Conservation (phyloP, 2,113 vertebrate species). For the Dunckerocampus dactyliophorus region DNA sequence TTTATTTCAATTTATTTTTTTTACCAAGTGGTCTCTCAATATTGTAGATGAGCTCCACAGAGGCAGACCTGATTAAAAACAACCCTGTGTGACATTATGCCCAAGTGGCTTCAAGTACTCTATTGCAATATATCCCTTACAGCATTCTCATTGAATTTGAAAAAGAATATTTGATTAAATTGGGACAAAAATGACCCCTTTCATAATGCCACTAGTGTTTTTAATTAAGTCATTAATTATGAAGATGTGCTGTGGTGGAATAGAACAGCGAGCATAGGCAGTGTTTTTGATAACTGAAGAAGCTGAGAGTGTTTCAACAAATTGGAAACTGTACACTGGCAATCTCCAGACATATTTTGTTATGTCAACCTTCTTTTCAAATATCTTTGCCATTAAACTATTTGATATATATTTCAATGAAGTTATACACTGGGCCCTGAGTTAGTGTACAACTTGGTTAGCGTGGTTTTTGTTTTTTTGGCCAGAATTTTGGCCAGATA, state of each 20-base stretch:
- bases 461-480: too few species aligned
- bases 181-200: constrained; percentile 60
- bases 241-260: constrained; percentile 46
- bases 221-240: constrained; percentile 74
- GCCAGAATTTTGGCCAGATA: too few species aligned
- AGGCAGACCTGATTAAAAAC: constrained; percentile 25
- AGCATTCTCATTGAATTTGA: neutral
- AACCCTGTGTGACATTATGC: neutral
- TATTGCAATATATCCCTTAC: neutral
- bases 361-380: neutral
- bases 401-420: neutral
- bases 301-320: constrained; percentile 33
- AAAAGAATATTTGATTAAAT: constrained; percentile 53
- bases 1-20: too few species aligned
- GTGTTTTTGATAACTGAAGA: constrained; percentile 37
- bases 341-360: neutral
- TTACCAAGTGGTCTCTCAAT: neutral
- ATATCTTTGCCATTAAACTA: neutral
- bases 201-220: constrained; percentile 56
- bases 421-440: neutral
- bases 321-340: constrained; percentile 1
- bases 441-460: too few species aligned
- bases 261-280: constrained; percentile 24
- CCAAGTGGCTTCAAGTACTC: neutral
- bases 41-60: neutral